Evolutionary conservation across 2,113 vertebrate genomes (phyloP).

Genomic region (Sisor rabdophorus): DNA sequence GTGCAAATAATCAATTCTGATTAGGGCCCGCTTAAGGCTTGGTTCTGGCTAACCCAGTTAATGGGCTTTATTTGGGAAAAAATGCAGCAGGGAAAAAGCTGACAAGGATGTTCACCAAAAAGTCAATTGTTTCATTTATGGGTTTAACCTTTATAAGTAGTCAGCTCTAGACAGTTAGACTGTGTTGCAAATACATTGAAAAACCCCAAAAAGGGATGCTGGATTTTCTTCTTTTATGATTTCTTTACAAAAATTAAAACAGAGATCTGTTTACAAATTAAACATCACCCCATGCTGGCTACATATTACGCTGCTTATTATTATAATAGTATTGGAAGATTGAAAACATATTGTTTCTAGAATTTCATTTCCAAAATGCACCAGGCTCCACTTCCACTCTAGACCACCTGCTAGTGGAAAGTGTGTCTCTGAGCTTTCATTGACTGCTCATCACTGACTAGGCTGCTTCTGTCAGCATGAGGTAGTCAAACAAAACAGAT

Average conservation of each 20-base stretch:
- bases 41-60: neutral
- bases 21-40: too few species aligned
- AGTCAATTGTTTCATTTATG: neutral
- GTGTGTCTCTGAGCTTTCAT: constrained; percentile 25
- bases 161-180: neutral
- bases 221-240: neutral
- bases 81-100: constrained; percentile 30
- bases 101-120: constrained; percentile 14
- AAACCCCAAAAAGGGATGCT: neutral
- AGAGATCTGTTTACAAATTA: neutral
- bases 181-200: neutral
- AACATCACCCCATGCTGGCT: neutral
- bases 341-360: neutral
- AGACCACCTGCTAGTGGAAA: constrained; percentile 28
- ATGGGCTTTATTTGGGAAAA: constrained; percentile 9
- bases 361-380: constrained; percentile 16
- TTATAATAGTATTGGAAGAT: neutral
- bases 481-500: constrained; percentile 62
- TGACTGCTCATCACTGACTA: constrained; percentile 16
- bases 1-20: too few species aligned
- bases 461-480: constrained; percentile 44
- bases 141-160: neutral
- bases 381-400: neutral
- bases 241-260: neutral
- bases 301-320: constrained; percentile 1